These are phyloP conservation scores for Euphonia xanthogaster DNA, from an alignment of 2,797 vertebrate genomes.

Conservation along the genomic window DNA sequence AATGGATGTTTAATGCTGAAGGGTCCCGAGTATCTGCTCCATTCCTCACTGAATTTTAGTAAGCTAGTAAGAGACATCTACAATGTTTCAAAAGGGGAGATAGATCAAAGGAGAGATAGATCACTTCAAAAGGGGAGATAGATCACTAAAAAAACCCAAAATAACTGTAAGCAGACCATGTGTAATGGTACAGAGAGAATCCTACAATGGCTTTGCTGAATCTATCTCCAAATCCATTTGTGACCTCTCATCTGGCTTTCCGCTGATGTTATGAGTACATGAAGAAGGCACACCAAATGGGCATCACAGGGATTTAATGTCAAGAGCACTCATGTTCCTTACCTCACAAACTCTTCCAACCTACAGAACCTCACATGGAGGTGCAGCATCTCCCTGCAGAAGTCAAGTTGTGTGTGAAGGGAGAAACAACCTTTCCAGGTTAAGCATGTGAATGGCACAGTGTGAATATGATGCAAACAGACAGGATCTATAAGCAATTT, in stretches of 20 bases:
- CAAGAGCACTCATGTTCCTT: background rate
- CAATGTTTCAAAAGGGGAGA: background rate
- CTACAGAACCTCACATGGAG: background rate
- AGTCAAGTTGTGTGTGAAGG: background rate
- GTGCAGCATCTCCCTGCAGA: background rate
- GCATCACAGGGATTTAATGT: background rate
- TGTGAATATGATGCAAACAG: background rate
- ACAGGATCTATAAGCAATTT: slow-evolving; percentile 42
- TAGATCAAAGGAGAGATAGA: background rate
- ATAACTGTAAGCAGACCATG: accelerated
- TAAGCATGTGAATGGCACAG: background rate
- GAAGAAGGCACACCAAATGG: background rate
- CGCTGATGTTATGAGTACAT: background rate
- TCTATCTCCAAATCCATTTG: background rate
- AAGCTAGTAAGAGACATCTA: background rate
- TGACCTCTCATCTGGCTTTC: background rate
- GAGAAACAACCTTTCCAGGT: background rate
- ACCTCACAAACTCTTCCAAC: background rate
- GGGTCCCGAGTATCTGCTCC: background rate
- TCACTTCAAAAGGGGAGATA: background rate
- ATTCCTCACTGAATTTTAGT: background rate
- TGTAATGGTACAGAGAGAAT: background rate
- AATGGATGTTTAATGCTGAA: background rate
- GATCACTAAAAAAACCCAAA: background rate
- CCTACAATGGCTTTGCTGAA: background rate